Evolutionary conservation across 1,140 invertebrate genomes (phyloP).

Genomic region (Neelides sp.): DNA sequence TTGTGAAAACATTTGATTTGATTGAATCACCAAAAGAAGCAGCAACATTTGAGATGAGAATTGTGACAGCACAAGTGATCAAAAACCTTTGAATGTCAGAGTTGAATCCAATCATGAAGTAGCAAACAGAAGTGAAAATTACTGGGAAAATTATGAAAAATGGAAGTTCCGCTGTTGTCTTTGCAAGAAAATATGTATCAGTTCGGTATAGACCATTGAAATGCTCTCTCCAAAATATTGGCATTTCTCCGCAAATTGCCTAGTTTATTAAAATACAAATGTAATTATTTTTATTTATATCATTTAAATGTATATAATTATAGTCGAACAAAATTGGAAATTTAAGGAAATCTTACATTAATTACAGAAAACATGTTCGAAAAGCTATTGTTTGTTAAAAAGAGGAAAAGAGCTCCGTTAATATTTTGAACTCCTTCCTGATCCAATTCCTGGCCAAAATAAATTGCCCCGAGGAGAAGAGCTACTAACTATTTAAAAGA

Average conservation of each 20-base stretch:
- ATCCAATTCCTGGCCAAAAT: constrained; percentile 36
- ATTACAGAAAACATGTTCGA: constrained; percentile 34
- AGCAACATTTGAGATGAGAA: constrained; percentile 39
- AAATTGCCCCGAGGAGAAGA: constrained; percentile 39
- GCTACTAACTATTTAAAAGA: constrained; percentile 37
- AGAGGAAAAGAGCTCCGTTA: constrained; percentile 40
- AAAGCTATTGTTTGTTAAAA: constrained; percentile 37
- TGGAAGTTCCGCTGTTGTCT: constrained; percentile 36
- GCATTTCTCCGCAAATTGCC: constrained; percentile 31
- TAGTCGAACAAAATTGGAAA: neutral
- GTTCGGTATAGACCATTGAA: constrained; percentile 33
- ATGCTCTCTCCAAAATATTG: constrained; percentile 32
- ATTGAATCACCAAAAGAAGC: constrained; percentile 38
- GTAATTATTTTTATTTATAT: no score
- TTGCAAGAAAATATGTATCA: constrained; percentile 32
- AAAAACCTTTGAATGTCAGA: constrained; percentile 33
- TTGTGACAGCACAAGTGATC: constrained; percentile 33
- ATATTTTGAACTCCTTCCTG: constrained; percentile 41
- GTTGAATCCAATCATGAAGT: constrained; percentile 39
- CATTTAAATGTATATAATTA: no score
- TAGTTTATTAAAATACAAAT: constrained; percentile 19
- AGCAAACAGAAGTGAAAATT: constrained; percentile 38
- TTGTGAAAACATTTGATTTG: neutral
- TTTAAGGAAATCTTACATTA: no score
- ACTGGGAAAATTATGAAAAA: constrained; percentile 37